Conservation (phyloP, 2,797 vertebrate species). For the Champsocephalus gunnari region DNA sequence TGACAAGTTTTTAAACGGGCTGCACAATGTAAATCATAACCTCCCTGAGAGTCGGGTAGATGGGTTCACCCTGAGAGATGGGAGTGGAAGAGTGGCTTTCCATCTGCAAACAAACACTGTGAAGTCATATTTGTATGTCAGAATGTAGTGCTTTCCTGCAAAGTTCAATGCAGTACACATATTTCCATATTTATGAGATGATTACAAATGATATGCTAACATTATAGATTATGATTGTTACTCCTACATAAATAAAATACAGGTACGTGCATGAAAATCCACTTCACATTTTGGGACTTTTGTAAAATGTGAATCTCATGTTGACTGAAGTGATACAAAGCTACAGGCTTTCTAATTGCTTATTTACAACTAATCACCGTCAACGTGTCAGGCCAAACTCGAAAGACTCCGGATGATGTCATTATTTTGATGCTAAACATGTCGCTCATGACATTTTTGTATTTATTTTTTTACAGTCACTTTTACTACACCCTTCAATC, state of each 20-base stretch:
- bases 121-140: not conserved
- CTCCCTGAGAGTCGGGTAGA: constrained; percentile 46
- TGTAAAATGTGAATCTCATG: not conserved
- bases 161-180: not conserved
- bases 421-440: constrained; percentile 54
- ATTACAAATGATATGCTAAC: not conserved
- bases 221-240: not conserved
- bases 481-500: constrained; percentile 61
- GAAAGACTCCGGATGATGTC: constrained; percentile 23
- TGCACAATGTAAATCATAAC: constrained; percentile 73
- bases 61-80: constrained; percentile 55
- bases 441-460: constrained; percentile 24
- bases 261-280: not conserved
- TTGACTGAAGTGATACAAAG: not conserved
- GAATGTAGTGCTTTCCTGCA: constrained; percentile 6
- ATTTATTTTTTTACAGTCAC: constrained; percentile 31
- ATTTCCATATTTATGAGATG: constrained; percentile 7
- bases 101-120: constrained; percentile 49
- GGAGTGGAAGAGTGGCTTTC: constrained; percentile 19
- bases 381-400: constrained; percentile 3
- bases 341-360: constrained; percentile 14
- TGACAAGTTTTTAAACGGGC: constrained; percentile 79
- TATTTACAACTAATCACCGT: constrained; percentile 24
- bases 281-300: too few species aligned
- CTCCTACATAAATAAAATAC: not conserved